Evolutionary conservation across 92 coral and sea anemone species (phyloP).

Genomic region (Epizoanthus illoricatus): DNA sequence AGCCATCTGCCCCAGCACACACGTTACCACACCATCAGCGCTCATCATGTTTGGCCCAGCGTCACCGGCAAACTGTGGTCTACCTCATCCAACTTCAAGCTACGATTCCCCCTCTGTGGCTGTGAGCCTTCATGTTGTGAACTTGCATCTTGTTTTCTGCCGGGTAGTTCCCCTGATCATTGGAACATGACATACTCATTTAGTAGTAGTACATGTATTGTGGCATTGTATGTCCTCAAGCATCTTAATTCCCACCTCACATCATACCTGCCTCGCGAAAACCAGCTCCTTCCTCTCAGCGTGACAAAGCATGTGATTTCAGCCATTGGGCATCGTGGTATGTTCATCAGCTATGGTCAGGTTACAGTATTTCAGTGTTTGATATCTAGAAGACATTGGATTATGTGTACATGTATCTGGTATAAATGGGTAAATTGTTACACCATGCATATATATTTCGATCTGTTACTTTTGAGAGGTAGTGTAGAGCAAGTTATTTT

Average conservation of each 20-base stretch:
- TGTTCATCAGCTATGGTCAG: neutral
- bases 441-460: too few species aligned
- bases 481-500: too few species aligned
- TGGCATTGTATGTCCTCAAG: slow-evolving; percentile 12
- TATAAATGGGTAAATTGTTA: neutral
- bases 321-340: slow-evolving; percentile 10
- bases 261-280: slow-evolving; percentile 9
- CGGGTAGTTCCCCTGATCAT: slow-evolving; percentile 3
- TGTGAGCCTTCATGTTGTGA: neutral
- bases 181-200: neutral
- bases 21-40: slow-evolving; percentile 5
- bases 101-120: slow-evolving; percentile 5
- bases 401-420: neutral
- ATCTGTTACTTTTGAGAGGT: too few species aligned
- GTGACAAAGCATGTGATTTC: slow-evolving; percentile 18
- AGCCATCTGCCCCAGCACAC: neutral
- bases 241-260: slow-evolving; percentile 38
- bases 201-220: neutral
- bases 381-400: neutral
- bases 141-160: slow-evolving; percentile 18
- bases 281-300: neutral
- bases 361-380: slow-evolving; percentile 9
- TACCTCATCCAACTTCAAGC: slow-evolving; percentile 17
- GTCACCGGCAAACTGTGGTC: neutral
- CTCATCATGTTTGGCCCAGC: slow-evolving; percentile 11